Evolutionary conservation across 2,888 invertebrate genomes (phyloP).

Genomic region (Caenorhabditis angaria): DNA sequence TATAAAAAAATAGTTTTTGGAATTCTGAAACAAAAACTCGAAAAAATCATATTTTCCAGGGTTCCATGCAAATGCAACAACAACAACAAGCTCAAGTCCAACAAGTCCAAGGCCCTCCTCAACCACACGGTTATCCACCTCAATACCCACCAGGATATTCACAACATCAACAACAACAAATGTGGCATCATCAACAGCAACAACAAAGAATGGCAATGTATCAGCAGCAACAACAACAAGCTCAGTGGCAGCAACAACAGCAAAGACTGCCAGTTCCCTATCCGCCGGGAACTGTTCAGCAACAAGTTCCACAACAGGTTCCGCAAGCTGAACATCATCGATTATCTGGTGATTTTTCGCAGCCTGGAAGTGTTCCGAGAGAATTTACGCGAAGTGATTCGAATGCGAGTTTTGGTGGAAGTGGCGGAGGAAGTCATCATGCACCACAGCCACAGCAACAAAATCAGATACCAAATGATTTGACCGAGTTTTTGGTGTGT

Average conservation of each 20-base stretch:
- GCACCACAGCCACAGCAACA: slow-evolving; percentile 20
- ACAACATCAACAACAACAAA: slow-evolving; percentile 36
- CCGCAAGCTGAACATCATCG: slow-evolving; percentile 25
- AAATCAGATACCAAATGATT: slow-evolving; percentile 9
- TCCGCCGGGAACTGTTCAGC: slow-evolving; percentile 12
- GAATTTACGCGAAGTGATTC: slow-evolving; percentile 37
- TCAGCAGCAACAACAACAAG: slow-evolving; percentile 38
- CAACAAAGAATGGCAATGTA: slow-evolving; percentile 25
- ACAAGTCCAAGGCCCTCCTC: too few species aligned
- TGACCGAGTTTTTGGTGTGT: slow-evolving; percentile 18
- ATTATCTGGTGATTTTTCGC: slow-evolving; percentile 29
- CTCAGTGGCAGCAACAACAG: slow-evolving; percentile 15
- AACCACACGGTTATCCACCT: slow-evolving; percentile 24
- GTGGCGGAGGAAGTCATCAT: background rate
- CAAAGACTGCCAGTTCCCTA: slow-evolving; percentile 39
- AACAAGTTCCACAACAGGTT: slow-evolving; percentile 1
- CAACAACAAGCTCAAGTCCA: background rate
- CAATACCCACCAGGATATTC: slow-evolving; percentile 40
- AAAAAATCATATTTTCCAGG: background rate
- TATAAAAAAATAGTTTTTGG: too few species aligned
- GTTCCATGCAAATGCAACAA: background rate
- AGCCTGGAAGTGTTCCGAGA: background rate
- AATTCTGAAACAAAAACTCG: background rate
- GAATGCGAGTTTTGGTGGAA: slow-evolving; percentile 15
- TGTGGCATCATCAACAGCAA: slow-evolving; percentile 29